Base-by-base conservation (phyloP, 2,113 vertebrate species). In the Anser cygnoides region DNA sequence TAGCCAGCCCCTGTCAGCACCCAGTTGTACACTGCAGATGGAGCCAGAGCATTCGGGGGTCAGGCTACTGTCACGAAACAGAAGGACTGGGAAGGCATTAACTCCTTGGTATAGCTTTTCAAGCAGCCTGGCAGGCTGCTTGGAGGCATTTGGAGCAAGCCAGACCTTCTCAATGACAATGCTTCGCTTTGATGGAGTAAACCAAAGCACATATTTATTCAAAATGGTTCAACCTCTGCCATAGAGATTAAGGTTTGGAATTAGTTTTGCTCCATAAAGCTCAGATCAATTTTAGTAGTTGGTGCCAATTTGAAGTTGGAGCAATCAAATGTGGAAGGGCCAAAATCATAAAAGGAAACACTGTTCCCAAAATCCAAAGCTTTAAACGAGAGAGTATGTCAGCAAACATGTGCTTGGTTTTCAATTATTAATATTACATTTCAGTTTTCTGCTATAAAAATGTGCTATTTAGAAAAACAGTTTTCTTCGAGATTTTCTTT, bases 11-110 rank as follows among this genome's bases (percentile, higher is more conserved):
- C 6, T 6, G 43, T 22, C 70, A 68, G 44, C 46, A 78, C 44
- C 55, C n/a, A 46, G 55, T 13, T 0, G 0, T 1, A n/a, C 0
- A 2, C 11, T 62, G 31, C 3, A 3, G 70, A 17, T 7, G 43
- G 5, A 81, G 29, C 59, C 43, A 7, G 1, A 4, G 16, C 61
- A 16, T 39, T 21, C 23, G 22, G 46, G 37, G 23, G 7, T 28
- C 66, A 70, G 49, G 55, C 21, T 14, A 21, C 31, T 37, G 17
- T 10, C 49, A 21, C 43, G 35, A 80, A 67, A 52, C 49, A 84
- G 39, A 54, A 65, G 25, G 9, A 1, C 23, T 62, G 52, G 46
- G 26, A 59, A 54, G 20, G 4, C 5, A 3, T 7, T 43, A 29
- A 22, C 28, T 25, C 62, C 8, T 2, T 3, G 1, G 9, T 5